A percentile compares a stretch with the other conserved stretches of the same genome.
phyloP scores from a whole-genome alignment of 1,140 invertebrate species.

The Apolygus lucorum region DNA sequence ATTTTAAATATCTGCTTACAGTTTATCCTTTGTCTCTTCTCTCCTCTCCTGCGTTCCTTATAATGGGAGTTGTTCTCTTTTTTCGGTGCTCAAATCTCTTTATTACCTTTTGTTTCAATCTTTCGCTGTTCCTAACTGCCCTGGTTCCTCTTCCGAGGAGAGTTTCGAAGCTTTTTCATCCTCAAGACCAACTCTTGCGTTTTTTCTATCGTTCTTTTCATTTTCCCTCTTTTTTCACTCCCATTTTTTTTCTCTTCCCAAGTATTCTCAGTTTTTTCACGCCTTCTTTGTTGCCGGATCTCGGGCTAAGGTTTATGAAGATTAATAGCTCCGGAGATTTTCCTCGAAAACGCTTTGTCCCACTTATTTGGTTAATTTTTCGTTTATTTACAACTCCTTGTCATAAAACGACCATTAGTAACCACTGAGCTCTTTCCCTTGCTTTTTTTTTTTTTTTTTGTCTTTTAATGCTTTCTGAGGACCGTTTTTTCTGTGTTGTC shows the following conservation, averaged over 20 bases:
- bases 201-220: neutral
- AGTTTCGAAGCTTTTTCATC: neutral
- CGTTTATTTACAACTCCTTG: conserved; percentile 4
- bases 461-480: no score
- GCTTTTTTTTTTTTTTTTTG: conserved; percentile 6
- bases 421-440: neutral
- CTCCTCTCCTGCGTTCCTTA: neutral
- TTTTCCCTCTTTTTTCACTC: neutral
- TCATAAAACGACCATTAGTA: conserved; percentile 1
- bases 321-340: neutral
- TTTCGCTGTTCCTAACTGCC: neutral
- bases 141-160: neutral
- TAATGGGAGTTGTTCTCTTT: neutral
- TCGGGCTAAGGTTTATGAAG: conserved; percentile 2
- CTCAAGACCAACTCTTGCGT: neutral
- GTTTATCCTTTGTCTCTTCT: neutral
- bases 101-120: conserved; percentile 17
- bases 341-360: neutral
- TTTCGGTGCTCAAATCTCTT: neutral
- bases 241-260: neutral
- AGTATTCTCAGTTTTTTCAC: neutral
- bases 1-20: neutral
- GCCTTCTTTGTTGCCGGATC: conserved; percentile 1
- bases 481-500: no score
- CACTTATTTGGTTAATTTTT: conserved; percentile 12